Conservation (phyloP, 2,113 vertebrate species). For the Furnarius figulus region DNA sequence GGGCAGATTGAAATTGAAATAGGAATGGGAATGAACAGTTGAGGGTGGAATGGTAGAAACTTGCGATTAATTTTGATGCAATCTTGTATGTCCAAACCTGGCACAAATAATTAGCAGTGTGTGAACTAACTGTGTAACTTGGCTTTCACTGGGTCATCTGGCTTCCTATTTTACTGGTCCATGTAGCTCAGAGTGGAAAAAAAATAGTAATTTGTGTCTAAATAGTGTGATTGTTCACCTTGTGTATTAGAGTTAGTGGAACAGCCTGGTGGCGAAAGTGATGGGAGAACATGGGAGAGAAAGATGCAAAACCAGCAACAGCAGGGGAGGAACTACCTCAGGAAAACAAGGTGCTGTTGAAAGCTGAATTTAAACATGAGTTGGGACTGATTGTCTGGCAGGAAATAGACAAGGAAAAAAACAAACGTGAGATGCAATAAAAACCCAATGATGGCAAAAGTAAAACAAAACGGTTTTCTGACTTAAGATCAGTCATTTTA, state of each 20-base stretch:
- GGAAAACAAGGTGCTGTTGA: neutral
- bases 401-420: constrained; percentile 4
- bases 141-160: neutral
- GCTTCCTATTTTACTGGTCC: neutral
- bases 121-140: neutral
- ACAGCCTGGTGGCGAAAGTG: neutral
- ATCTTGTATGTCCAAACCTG: neutral
- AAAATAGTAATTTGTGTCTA: neutral
- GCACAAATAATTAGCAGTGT: neutral
- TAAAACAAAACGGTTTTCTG: constrained; percentile 48
- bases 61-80: neutral
- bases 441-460: constrained; percentile 12
- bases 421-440: constrained; percentile 37
- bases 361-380: neutral
- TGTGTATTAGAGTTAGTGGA: neutral
- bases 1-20: neutral
- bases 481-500: constrained; percentile 66
- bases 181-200: neutral
- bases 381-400: neutral
- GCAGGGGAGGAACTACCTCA: neutral
- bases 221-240: neutral
- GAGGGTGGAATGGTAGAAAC: neutral
- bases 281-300: neutral
- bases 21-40: neutral
- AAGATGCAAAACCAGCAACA: neutral